Conservation (phyloP, 2,888 invertebrate species). For the Argyra leucocephala region DNA sequence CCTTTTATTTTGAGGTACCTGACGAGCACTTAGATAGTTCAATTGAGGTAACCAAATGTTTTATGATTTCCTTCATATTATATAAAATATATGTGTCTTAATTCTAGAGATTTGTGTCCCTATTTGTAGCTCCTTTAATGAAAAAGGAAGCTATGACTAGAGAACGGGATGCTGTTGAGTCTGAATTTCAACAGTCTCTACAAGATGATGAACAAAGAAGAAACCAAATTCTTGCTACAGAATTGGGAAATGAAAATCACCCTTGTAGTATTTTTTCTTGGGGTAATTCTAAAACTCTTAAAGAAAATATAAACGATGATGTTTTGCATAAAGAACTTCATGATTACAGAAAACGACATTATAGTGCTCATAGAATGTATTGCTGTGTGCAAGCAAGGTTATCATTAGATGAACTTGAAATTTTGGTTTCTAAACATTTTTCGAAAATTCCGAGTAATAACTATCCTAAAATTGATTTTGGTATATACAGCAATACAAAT, state of each 20-base stretch:
- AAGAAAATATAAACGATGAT: slow-evolving; percentile 57
- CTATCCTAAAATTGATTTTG: slow-evolving; percentile 54
- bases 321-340: slow-evolving; percentile 60
- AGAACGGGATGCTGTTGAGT: slow-evolving; percentile 80
- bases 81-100: not conserved
- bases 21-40: slow-evolving; percentile 66
- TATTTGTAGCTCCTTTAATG: slow-evolving; percentile 80
- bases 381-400: slow-evolving; percentile 63
- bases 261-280: slow-evolving; percentile 70
- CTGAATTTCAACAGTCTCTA: slow-evolving; percentile 74
- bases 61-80: not conserved
- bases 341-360: slow-evolving; percentile 65
- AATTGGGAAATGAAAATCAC: slow-evolving; percentile 55
- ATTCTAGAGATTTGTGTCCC: slow-evolving; percentile 59
- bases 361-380: slow-evolving; percentile 82
- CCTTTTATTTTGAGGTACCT: slow-evolving; percentile 81
- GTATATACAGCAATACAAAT: slow-evolving; percentile 35
- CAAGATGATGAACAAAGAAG: slow-evolving; percentile 65
- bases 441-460: slow-evolving; percentile 59
- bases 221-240: slow-evolving; percentile 63
- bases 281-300: slow-evolving; percentile 70
- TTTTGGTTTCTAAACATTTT: slow-evolving; percentile 50
- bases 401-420: slow-evolving; percentile 40
- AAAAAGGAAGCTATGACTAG: slow-evolving; percentile 73
- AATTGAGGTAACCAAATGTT: slow-evolving; percentile 50